These are phyloP conservation scores for Drosophila lowei DNA, from an alignment of 1,140 invertebrate genomes.

Conservation along the genomic window DNA sequence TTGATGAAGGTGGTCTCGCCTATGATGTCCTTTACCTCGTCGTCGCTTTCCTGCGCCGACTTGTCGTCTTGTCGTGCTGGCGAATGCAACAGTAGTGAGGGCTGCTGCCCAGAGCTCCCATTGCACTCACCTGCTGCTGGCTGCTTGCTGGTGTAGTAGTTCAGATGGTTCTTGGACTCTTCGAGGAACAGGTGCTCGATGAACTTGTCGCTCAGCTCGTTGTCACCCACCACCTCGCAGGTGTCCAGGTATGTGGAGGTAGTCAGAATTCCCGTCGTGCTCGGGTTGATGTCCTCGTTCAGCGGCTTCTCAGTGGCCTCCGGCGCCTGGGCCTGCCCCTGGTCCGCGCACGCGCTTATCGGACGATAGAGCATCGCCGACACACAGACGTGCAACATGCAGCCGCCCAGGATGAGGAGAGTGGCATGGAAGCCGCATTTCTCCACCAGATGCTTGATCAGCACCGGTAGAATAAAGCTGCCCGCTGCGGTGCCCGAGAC, in stretches of 20 bases:
- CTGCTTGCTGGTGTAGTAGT: constrained; percentile 72
- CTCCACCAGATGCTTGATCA: constrained; percentile 88
- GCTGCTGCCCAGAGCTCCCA: neutral
- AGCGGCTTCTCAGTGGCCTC: constrained; percentile 56
- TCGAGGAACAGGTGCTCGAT: constrained; percentile 82
- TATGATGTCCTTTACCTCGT: constrained; percentile 85
- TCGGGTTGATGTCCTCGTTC: constrained; percentile 70
- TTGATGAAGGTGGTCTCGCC: constrained; percentile 85
- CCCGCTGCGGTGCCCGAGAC: constrained; percentile 91
- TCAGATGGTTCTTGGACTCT: constrained; percentile 79
- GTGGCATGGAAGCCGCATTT: constrained; percentile 89
- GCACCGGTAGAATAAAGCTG: constrained; percentile 89
- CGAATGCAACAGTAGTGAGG: neutral
- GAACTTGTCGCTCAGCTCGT: constrained; percentile 72
- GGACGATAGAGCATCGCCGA: constrained; percentile 89
- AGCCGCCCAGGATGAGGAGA: constrained; percentile 88
- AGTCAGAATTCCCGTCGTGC: constrained; percentile 74
- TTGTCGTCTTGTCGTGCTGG: constrained; percentile 55
- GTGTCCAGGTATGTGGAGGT: constrained; percentile 79
- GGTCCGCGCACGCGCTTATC: constrained; percentile 77
- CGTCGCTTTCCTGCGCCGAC: constrained; percentile 84
- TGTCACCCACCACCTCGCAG: constrained; percentile 54
- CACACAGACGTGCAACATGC: constrained; percentile 91
- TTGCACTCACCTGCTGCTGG: constrained; percentile 33
- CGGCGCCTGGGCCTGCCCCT: constrained; percentile 30